These are phyloP conservation scores for Leptinotarsa peninsularis DNA, from an alignment of 2,888 invertebrate species.

Conservation along the genomic window DNA sequence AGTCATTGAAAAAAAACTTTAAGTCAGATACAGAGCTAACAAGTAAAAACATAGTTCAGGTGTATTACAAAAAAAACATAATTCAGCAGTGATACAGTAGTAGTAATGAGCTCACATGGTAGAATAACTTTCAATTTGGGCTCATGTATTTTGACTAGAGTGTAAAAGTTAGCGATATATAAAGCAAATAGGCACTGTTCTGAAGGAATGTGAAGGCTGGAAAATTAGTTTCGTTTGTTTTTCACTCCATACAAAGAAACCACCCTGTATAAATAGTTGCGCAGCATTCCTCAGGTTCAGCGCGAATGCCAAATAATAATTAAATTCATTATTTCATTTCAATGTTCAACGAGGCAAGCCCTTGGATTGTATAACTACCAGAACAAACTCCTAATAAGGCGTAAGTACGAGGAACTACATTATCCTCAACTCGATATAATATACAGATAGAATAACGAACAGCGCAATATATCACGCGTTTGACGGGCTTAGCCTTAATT, in stretches of 20 bases:
- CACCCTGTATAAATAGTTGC: not conserved
- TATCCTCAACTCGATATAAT: slow-evolving; percentile 42
- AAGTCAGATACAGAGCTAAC: too few relatives aligned
- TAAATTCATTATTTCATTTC: slow-evolving; percentile 22
- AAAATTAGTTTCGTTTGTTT: too few relatives aligned
- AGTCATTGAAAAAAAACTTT: too few relatives aligned
- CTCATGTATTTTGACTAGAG: too few relatives aligned
- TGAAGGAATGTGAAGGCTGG: too few relatives aligned
- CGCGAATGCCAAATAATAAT: slow-evolving; percentile 11
- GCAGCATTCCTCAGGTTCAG: not conserved
- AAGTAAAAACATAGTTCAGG: too few relatives aligned
- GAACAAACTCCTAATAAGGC: slow-evolving; percentile 40
- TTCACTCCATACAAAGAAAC: not conserved
- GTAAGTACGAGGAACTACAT: slow-evolving; percentile 42
- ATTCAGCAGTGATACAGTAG: too few relatives aligned
- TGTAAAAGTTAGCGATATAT: too few relatives aligned
- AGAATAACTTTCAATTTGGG: too few relatives aligned
- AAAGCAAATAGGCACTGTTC: too few relatives aligned
- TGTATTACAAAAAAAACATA: too few relatives aligned
- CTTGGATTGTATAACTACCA: slow-evolving; percentile 20
- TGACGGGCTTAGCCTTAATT: slow-evolving; percentile 49
- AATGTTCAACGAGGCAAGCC: slow-evolving; percentile 22
- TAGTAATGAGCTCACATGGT: too few relatives aligned
- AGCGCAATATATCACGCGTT: slow-evolving; percentile 49
- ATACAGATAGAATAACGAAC: slow-evolving; percentile 43